phyloP scores from a whole-genome alignment of 2,888 invertebrate genomes.

The Zeuzera pyrina region DNA sequence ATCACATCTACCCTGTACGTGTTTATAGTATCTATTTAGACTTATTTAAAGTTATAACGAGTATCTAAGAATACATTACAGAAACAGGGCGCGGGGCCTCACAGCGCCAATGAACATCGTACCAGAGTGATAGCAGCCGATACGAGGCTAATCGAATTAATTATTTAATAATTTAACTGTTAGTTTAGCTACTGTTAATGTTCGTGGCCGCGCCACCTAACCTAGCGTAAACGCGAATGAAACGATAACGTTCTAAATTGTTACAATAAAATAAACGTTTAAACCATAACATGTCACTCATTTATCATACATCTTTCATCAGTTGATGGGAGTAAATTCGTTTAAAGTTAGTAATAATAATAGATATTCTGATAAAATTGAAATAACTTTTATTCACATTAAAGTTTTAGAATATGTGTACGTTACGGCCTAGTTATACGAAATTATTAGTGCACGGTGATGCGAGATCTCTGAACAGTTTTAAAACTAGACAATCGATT shows the following conservation, averaged over 20 bases:
- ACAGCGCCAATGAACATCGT: conserved; percentile 38
- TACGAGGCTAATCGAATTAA: conserved; percentile 25
- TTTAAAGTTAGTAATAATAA: conserved; percentile 58
- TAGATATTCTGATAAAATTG: conserved; percentile 66
- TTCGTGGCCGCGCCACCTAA: conserved; percentile 62
- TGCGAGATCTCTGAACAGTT: conserved; percentile 32
- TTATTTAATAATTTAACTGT: conserved; percentile 33
- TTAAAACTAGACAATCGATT: conserved; percentile 8
- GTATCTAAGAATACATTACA: conserved; percentile 39
- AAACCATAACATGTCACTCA: conserved; percentile 56
- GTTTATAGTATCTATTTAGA: conserved; percentile 63
- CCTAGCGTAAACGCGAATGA: conserved; percentile 65
- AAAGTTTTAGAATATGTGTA: conserved; percentile 69
- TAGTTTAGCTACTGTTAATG: conserved; percentile 47
- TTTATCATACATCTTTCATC: conserved; percentile 34
- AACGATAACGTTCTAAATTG: conserved; percentile 61
- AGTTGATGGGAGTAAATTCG: conserved; percentile 58
- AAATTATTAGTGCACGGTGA: conserved; percentile 57
- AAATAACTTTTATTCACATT: conserved; percentile 69
- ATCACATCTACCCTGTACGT: conserved; percentile 71
- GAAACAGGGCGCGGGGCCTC: conserved; percentile 38
- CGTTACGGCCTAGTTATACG: conserved; percentile 51
- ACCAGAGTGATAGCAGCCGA: conserved; percentile 33
- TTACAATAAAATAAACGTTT: conserved; percentile 59
- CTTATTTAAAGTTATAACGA: conserved; percentile 56